A percentile compares a stretch with the other conserved stretches of the same genome.
Evolutionary conservation across 2,113 vertebrate genomes (phyloP).

Genomic region (Dicrurus megarhynchus): DNA sequence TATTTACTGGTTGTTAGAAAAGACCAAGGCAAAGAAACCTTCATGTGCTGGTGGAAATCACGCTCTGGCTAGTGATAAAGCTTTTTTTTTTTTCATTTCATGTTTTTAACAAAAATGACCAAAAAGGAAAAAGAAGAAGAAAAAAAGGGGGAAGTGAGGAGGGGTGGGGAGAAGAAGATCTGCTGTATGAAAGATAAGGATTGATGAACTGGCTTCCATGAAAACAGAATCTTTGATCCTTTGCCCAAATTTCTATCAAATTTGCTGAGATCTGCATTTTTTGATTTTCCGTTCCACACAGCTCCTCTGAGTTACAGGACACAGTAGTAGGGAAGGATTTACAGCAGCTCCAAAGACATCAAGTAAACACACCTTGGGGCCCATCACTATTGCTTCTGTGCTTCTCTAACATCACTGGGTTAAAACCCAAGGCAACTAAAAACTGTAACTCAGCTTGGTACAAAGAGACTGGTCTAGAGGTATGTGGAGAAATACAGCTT

Average conservation of each 20-base stretch:
- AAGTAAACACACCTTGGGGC: not conserved
- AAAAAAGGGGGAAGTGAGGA: accelerated
- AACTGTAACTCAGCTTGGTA: not conserved
- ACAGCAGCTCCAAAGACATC: not conserved
- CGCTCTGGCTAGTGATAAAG: not conserved
- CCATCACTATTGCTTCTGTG: not conserved
- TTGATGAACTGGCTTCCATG: not conserved
- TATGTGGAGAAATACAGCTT: not conserved
- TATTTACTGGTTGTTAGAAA: constrained; percentile 33
- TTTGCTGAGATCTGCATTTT: not conserved
- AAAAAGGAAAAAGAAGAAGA: not conserved
- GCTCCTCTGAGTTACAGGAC: not conserved
- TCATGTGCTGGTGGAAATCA: not conserved
- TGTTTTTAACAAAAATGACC: not conserved
- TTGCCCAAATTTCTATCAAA: not conserved
- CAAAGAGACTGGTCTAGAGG: not conserved
- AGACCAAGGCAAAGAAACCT: not conserved
- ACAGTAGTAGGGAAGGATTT: not conserved
- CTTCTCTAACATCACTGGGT: not conserved
- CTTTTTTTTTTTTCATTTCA: not conserved
- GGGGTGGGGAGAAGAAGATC: not conserved
- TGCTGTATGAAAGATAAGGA: not conserved
- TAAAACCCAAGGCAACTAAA: not conserved
- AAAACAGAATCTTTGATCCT: not conserved
- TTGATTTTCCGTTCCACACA: not conserved